Percentiles rank a stretch among this genome's conserved stretches.
Evolutionary conservation across 2,888 invertebrate species (phyloP).

Genomic region (Cosmia pyralina): DNA sequence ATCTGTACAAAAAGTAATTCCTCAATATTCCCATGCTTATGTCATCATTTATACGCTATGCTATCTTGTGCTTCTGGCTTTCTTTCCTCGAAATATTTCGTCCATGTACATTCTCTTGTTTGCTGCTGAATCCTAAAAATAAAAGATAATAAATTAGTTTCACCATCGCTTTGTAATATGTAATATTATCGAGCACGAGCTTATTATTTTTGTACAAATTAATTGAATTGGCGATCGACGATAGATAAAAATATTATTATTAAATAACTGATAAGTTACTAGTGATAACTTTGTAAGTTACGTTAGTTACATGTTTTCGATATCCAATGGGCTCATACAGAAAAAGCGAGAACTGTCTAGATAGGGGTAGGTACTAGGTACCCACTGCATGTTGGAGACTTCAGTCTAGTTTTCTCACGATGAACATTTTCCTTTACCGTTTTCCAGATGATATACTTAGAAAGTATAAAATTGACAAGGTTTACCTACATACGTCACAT

Average conservation of each 20-base stretch:
- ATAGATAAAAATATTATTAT: slow-evolving; percentile 8
- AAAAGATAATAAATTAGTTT: slow-evolving; percentile 35
- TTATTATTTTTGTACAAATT: slow-evolving; percentile 24
- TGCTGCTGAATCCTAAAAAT: slow-evolving; percentile 83
- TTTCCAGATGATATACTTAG: neutral
- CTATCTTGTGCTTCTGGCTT: slow-evolving; percentile 75
- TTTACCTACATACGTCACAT: no score
- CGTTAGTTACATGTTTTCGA: neutral
- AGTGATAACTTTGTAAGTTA: neutral
- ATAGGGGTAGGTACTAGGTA: no score
- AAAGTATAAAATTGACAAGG: neutral
- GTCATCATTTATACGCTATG: neutral
- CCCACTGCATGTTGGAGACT: neutral
- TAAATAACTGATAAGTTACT: neutral
- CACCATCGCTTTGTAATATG: neutral
- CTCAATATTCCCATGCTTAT: neutral
- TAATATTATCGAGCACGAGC: slow-evolving; percentile 5
- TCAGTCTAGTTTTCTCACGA: neutral
- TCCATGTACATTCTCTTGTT: slow-evolving; percentile 83
- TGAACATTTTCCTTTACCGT: neutral
- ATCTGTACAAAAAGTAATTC: slow-evolving; percentile 16
- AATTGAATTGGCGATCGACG: slow-evolving; percentile 8
- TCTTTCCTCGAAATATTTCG: slow-evolving; percentile 82
- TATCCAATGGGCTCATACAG: neutral
- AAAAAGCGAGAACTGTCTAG: neutral